Evolutionary conservation across 1,140 invertebrate genomes (phyloP), one percentile per base, ranked within the genome.

Genomic region (Mactra quadrangularis): DNA sequence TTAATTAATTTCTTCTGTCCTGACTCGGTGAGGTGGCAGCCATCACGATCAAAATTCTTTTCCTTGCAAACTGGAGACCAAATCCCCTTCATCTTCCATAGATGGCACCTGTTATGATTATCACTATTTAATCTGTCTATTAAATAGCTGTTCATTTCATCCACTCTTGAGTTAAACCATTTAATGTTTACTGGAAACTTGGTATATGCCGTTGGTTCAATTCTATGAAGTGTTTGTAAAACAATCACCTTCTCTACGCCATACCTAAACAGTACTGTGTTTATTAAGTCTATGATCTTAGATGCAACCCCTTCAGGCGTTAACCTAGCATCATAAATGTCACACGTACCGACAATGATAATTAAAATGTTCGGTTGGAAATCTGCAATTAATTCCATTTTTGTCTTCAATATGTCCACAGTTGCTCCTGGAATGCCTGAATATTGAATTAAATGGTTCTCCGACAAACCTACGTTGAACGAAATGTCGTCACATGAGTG

Each of bases 161-260:
- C 64, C 13, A 68, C 64, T 47, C 38, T 41, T 9, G 25, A 4
- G 38, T 68, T 68, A 47, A 41, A 68, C 64, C 13, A 68, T 7
- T 11, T 6, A 15, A 41, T 41, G 15, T 41, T 15, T 7, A 15
- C 53, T 55, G 53, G 53, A 27, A 9, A n/a, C 19, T 19, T n/a
- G 53, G 53, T 9, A 6, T 6, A 19, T 6, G 7, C 6, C 4
- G 53, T 22, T 55, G 53, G 7, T n/a, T 7, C 19, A 19, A 7
- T 22, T 7, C 38, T 41, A 41, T 41, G 38, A 15, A 7, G 9
- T 7, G 4, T 64, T 11, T 6, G 15, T n/a, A 64, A n/a, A n/a
- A n/a, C n/a, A n/a, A n/a, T n/a, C n/a, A n/a, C n/a, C n/a, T n/a
- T n/a, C n/a, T n/a, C n/a, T 7, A 64, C 60, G 4, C 33, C 33